These are phyloP conservation scores for Caretta caretta DNA, from an alignment of 2,113 vertebrate genomes.

Conservation along the genomic window DNA sequence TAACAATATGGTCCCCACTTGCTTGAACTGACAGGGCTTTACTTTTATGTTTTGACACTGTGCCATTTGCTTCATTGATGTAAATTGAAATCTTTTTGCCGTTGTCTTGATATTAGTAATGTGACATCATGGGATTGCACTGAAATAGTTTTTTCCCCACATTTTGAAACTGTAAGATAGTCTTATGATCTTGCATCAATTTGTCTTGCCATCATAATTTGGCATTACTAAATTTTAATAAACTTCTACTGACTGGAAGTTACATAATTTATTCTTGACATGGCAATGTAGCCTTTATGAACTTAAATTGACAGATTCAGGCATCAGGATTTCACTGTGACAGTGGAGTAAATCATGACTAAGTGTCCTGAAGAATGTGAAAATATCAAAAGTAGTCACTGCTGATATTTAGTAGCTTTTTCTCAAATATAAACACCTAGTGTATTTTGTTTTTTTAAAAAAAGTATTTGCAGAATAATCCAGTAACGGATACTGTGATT, in stretches of 20 bases:
- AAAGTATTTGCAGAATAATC: background rate
- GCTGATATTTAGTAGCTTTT: background rate
- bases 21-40: background rate
- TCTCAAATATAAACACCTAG: background rate
- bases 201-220: background rate
- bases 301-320: background rate
- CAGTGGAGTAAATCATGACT: background rate
- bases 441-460: background rate
- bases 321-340: background rate
- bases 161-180: background rate
- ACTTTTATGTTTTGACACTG: background rate
- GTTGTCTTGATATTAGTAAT: background rate
- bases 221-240: conserved; percentile 22
- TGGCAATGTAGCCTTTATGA: background rate
- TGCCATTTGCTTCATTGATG: background rate
- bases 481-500: background rate
- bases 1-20: background rate
- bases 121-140: background rate
- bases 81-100: background rate
- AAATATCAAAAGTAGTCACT: background rate
- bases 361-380: background rate
- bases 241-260: background rate
- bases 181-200: background rate
- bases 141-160: background rate
- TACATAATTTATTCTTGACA: background rate